Percentiles rank a stretch among this genome's conserved stretches.
phyloP scores from a whole-genome alignment of 2,797 vertebrate genomes.

The Mormyrus proboscirostris region DNA sequence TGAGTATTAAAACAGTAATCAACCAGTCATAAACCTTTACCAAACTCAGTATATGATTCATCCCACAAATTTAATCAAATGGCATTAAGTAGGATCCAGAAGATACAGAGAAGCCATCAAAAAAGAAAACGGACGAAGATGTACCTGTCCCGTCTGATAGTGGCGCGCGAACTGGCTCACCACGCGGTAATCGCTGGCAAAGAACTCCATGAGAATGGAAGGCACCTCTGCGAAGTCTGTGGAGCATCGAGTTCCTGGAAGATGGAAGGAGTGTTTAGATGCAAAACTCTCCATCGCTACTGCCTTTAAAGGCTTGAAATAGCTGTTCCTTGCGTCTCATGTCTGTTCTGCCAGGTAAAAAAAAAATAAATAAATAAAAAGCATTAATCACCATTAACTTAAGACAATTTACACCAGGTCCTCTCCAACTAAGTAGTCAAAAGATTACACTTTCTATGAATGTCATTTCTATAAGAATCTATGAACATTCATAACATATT shows the following conservation, averaged over 20 bases:
- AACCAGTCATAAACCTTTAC: neutral
- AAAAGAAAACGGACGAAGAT: neutral
- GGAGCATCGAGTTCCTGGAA: slow-evolving; percentile 87
- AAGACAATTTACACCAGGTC: neutral
- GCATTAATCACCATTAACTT: slow-evolving; percentile 26
- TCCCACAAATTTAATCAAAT: neutral
- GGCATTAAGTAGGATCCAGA: neutral
- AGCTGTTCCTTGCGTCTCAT: neutral
- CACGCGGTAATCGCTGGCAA: slow-evolving; percentile 90
- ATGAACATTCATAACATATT: neutral
- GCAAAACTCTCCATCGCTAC: neutral
- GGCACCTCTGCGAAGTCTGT: slow-evolving; percentile 98
- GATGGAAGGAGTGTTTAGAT: neutral
- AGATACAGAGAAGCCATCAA: neutral
- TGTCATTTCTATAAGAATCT: neutral
- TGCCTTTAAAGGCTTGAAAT: neutral
- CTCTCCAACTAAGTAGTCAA: slow-evolving; percentile 20
- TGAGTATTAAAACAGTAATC: neutral
- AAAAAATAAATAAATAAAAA: slow-evolving; percentile 17
- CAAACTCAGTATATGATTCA: neutral
- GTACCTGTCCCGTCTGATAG: slow-evolving; percentile 92
- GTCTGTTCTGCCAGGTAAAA: slow-evolving; percentile 24
- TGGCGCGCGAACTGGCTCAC: slow-evolving; percentile 91
- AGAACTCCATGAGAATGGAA: slow-evolving; percentile 97
- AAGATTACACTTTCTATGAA: slow-evolving; percentile 18